Base-by-base conservation (phyloP, 1,140 invertebrate species). In the Proctacanthus coquilletti region DNA sequence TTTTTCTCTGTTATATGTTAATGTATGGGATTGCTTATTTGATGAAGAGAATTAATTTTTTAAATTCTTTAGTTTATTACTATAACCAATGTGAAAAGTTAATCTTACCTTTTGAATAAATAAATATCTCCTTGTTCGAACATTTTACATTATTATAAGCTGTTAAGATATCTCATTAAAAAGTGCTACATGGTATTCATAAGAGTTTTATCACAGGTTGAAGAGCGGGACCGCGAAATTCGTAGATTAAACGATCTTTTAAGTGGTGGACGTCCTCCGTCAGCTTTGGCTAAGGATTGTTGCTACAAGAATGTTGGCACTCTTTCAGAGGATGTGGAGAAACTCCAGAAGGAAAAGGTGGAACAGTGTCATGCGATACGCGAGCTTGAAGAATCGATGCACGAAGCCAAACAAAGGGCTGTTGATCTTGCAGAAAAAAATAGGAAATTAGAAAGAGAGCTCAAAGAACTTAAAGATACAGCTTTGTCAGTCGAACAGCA, bases 341-440 rank as follows among this genome's bases (percentile, higher is more conserved):
- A 57, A 5, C 45, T 75, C 29, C 65, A 70, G 42, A 60, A 63
- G 29, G 62, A 64, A 4, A 75, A 72, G 43, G 47, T 47, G 2
- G 63, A 73, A 35, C 44, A 71, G 2, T 66, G 72, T 43, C 46
- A 52, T 13, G 65, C 72, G 43, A 45, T 75, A 8, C 66, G 65
- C 56, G 70, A 76, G 23, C 63, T 67, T 30, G 48, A 74, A 31
- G 56, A 64, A 29, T 72, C 72, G 42, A 74, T 75, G 53, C 74
- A 77, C 41, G 74, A 78, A 39, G 74, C 74, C 4, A 75, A 75
- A 72, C 58, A 69, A 38, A 55, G 70, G 44, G 73, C 74, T 2
- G 48, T 76, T 34, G 62, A 64, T 42, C 54, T 74, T 27, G 72
- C 72, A 4, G 66, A 74, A 36, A 58, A 70, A 34, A 77, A 76